Conservation (phyloP, 2,888 invertebrate species). For the Alsophila aescularia region DNA sequence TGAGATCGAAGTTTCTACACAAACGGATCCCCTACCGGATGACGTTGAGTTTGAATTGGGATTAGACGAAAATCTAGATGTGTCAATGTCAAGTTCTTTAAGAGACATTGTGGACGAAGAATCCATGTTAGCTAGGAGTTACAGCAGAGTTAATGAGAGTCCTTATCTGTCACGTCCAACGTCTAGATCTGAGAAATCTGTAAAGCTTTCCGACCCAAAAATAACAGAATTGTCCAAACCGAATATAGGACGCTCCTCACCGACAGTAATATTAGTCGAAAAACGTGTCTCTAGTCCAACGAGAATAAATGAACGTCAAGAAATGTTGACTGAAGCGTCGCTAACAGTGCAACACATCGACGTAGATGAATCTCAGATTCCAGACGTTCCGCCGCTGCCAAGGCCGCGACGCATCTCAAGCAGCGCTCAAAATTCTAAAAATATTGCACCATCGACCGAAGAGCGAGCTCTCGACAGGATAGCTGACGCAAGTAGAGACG, state of each 20-base stretch:
- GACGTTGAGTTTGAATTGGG: slow-evolving; percentile 88
- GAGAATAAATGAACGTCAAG: slow-evolving; percentile 83
- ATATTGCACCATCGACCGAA: slow-evolving; percentile 43
- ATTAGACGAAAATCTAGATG: slow-evolving; percentile 73
- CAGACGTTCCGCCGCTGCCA: slow-evolving; percentile 77
- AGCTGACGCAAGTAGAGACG: slow-evolving; percentile 62
- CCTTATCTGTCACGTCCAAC: slow-evolving; percentile 77
- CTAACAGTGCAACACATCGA: slow-evolving; percentile 87
- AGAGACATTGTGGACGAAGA: slow-evolving; percentile 81
- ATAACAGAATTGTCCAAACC: slow-evolving; percentile 83
- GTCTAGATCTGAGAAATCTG: slow-evolving; percentile 84
- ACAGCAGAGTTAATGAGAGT: slow-evolving; percentile 78
- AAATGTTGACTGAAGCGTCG: slow-evolving; percentile 87
- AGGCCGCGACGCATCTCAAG: slow-evolving; percentile 55
- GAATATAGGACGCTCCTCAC: slow-evolving; percentile 83
- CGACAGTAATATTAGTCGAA: slow-evolving; percentile 86
- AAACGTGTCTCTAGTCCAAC: slow-evolving; percentile 85
- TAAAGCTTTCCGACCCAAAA: slow-evolving; percentile 83
- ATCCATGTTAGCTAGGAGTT: slow-evolving; percentile 76
- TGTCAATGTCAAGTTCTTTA: slow-evolving; percentile 77
- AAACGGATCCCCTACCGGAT: slow-evolving; percentile 93
- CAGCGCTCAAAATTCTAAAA: slow-evolving; percentile 46
- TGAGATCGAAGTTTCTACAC: slow-evolving; percentile 91
- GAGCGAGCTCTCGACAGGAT: slow-evolving; percentile 67
- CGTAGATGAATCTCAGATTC: slow-evolving; percentile 75